Conservation (phyloP, 2,113 vertebrate species). For the Calyptommatus sinebrachiatus region DNA sequence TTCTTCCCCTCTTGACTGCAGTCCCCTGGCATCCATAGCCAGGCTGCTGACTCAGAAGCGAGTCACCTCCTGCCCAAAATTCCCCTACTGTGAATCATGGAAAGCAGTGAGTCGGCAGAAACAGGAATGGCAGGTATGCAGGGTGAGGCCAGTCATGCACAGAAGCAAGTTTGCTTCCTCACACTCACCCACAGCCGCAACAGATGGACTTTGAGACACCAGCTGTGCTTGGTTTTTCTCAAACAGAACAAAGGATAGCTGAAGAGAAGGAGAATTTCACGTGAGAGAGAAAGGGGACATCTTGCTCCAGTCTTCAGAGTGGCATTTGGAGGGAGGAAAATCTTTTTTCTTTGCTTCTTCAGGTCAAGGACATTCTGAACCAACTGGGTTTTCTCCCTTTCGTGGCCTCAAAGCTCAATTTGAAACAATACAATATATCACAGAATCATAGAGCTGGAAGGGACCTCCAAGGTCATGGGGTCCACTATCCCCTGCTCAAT, state of each 20-base stretch:
- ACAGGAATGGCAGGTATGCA: neutral
- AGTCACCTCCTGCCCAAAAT: neutral
- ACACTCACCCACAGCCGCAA: no score
- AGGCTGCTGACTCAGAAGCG: conserved; percentile 43
- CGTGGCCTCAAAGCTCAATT: neutral
- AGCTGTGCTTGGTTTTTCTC: neutral
- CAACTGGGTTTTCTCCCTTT: neutral
- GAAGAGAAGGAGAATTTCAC: neutral
- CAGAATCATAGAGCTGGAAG: no score
- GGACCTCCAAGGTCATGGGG: no score
- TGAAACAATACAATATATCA: neutral
- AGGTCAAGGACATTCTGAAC: neutral
- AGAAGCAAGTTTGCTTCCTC: no score
- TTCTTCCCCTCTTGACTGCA: neutral
- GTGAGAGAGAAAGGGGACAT: neutral
- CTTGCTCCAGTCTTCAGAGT: no score
- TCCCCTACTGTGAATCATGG: conserved; percentile 51
- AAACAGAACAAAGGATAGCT: neutral
- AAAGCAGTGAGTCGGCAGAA: neutral
- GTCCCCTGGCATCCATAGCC: neutral
- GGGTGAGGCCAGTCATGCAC: neutral
- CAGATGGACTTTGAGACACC: neutral
- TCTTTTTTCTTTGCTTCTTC: neutral
- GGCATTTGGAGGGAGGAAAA: neutral
- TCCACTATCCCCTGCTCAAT: no score